Base-by-base conservation (phyloP, 2,797 vertebrate genomes). In the Chaunax sp. region DNA sequence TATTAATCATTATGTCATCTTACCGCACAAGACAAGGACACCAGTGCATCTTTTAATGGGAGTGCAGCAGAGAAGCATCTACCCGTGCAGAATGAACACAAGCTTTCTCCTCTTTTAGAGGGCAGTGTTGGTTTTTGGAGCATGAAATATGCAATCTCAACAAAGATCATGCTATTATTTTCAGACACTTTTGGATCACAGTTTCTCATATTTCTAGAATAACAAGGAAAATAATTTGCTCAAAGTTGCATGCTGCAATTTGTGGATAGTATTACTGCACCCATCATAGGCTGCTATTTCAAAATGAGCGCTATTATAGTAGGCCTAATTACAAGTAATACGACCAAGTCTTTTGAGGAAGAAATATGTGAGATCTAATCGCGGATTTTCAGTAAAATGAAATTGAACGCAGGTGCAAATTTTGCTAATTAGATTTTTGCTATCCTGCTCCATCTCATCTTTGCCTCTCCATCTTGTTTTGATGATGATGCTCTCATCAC, bases 401-500 rank as follows among this genome's bases (percentile, higher is more conserved):
- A 67, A 72, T 50, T 49, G 49, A 79, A 50, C 28, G 19, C 62
- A 71, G 61, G 28, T 57, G 26, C 37, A 72, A 59, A 63, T 81
- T 85, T 67, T 51, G 35, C 40, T 52, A 77, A 87, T 82, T 71
- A 64, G 47, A 80, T 86, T 54, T 71, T 33, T 59, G 57, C 60
- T 83, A 89, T 83, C 69, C 46, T 59, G 64, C 75, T 80, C 60
- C 40, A 62, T 74, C 66, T 73, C 38, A 58, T 82, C 49, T 67
- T 50, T 56, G 43, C 61, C 59, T 76, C 77, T 66, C 64, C 69
- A 44, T 38, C 47, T 78, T 67, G 64, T 81, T 86, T 72, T 72
- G 37, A 83, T 52, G 49, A 82, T 69, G 69, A 50, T 30, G 64
- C 80, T 84, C 63, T 86, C 63, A 74, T 91, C 75, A 57, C 38